Percentiles rank a stretch among this genome's conserved stretches.
phyloP scores from a whole-genome alignment of 2,113 vertebrate genomes.

The Macquaria australasica region DNA sequence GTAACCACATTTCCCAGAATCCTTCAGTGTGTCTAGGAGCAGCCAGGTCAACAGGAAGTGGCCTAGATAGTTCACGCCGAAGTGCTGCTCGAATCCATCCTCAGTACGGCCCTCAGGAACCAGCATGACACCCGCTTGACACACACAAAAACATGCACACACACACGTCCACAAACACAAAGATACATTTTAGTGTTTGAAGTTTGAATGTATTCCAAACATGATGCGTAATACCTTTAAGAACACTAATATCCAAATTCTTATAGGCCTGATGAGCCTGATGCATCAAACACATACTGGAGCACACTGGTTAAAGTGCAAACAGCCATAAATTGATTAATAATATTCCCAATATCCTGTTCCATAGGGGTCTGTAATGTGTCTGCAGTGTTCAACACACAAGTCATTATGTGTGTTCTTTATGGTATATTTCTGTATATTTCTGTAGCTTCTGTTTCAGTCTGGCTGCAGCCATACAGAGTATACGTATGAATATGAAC shows the following conservation, averaged over 20 bases:
- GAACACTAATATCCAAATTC: neutral
- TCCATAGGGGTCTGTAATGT: neutral
- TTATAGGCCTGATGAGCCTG: neutral
- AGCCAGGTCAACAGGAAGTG: slow-evolving; percentile 93
- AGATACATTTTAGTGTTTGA: neutral
- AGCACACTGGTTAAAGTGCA: neutral
- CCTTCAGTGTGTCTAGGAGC: slow-evolving; percentile 87
- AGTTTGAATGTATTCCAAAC: neutral
- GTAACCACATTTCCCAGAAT: slow-evolving; percentile 81
- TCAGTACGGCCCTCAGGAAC: slow-evolving; percentile 86
- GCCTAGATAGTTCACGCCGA: slow-evolving; percentile 92
- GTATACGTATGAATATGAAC: too few relatives aligned
- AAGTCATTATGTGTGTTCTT: neutral
- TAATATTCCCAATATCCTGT: neutral
- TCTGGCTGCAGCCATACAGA: neutral
- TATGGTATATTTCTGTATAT: too few relatives aligned
- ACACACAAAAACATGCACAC: slow-evolving; percentile 22
- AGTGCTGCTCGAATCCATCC: slow-evolving; percentile 92
- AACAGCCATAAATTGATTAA: neutral
- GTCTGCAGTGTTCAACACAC: neutral
- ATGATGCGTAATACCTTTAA: neutral
- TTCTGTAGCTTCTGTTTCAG: neutral
- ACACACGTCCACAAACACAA: slow-evolving; percentile 11
- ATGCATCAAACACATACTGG: too few relatives aligned
- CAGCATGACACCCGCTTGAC: slow-evolving; percentile 92